These are phyloP conservation scores for Chrysolina oricalcia DNA, from an alignment of 2,888 invertebrate species.

Conservation along the genomic window DNA sequence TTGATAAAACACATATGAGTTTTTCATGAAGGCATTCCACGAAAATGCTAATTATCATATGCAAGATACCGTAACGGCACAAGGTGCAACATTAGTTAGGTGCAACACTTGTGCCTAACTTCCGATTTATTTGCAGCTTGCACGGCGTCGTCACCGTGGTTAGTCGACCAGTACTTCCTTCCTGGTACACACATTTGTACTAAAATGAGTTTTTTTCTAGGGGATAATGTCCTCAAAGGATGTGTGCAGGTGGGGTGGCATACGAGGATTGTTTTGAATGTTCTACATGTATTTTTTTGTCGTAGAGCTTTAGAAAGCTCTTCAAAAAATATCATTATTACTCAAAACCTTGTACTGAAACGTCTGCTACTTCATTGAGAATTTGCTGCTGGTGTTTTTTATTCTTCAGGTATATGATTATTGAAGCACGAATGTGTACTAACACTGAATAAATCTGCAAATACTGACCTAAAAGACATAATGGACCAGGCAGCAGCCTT, in stretches of 20 bases:
- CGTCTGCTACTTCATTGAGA: too few species aligned
- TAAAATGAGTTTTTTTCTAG: not conserved
- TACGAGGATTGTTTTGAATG: not conserved
- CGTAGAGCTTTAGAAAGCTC: too few species aligned
- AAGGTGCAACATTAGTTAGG: conserved; percentile 56
- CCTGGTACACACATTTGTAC: conserved; percentile 36
- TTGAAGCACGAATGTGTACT: too few species aligned
- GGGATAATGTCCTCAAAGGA: not conserved
- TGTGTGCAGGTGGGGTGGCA: not conserved
- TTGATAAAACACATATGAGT: conserved; percentile 14
- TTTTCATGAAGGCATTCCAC: conserved; percentile 34
- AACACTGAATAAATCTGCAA: too few species aligned
- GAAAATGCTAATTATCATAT: conserved; percentile 47
- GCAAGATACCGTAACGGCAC: conserved; percentile 53
- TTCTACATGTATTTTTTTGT: too few species aligned
- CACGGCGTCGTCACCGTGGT: conserved; percentile 45
- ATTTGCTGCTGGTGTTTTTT: too few species aligned
- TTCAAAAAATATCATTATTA: too few species aligned
- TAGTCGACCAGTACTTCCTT: conserved; percentile 56
- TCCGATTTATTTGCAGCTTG: conserved; percentile 56
- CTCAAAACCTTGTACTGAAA: too few species aligned
- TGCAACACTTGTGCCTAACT: conserved; percentile 44
- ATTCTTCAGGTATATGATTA: too few species aligned
- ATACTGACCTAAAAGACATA: too few species aligned
- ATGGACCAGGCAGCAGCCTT: too few species aligned